These are phyloP conservation scores for Lithosia quadra DNA, from an alignment of 2,888 invertebrate species.

Conservation along the genomic window DNA sequence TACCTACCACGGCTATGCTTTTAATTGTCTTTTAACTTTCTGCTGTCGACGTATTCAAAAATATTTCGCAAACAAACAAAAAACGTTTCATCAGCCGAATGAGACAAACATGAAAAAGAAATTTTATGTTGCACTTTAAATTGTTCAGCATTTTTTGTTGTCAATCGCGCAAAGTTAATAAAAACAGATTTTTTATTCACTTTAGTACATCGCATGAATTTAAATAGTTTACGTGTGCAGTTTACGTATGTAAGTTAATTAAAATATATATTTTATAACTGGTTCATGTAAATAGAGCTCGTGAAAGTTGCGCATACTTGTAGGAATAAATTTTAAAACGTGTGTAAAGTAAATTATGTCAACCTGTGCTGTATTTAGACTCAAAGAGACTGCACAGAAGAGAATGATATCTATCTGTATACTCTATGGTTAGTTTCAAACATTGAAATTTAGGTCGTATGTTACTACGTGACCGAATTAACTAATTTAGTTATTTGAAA, in stretches of 20 bases:
- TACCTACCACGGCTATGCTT: too few species aligned
- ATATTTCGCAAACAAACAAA: neutral
- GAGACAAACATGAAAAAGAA: neutral
- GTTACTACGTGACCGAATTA: neutral
- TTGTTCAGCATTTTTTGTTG: constrained; percentile 1
- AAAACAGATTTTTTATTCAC: neutral
- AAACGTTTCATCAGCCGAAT: neutral
- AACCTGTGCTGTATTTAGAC: neutral
- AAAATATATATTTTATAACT: neutral
- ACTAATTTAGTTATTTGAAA: neutral
- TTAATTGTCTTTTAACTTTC: neutral
- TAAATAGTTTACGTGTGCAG: neutral
- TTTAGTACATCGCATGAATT: neutral
- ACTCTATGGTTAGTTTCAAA: neutral
- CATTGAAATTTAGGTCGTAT: too few species aligned
- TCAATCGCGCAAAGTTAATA: neutral
- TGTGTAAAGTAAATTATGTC: neutral
- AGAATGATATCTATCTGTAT: neutral
- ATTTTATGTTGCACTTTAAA: too few species aligned
- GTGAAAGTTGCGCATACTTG: neutral
- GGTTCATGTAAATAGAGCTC: neutral
- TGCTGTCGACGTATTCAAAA: neutral
- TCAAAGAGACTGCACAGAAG: neutral
- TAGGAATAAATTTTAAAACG: neutral
- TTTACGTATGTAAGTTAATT: neutral